Evolutionary conservation across 2,113 vertebrate genomes (phyloP), one percentile per base, ranked within the genome.

Genomic region (Corythornis madagascariensis): DNA sequence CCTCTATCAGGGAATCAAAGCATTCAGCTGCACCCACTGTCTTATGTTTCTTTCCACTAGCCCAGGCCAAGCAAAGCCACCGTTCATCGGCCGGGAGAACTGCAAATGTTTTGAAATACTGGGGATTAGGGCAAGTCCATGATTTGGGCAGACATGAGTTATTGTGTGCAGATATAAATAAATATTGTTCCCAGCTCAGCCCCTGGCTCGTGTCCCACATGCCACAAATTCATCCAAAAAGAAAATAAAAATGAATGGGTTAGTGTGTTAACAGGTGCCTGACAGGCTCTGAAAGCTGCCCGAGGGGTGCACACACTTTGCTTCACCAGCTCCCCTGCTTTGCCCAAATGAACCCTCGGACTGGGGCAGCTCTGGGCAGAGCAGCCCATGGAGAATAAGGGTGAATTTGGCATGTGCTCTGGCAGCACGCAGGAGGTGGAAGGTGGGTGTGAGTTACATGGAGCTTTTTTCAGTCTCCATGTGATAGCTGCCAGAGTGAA

Each of bases 161-260:
- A 97, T 95, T 97, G 91, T 97, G 95, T 89, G 88, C 64, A 96
- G 96, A 96, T 97, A 97, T 93, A 98, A 98, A 98, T 97, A 98
- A 98, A 98, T 96, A 97, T 97, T 97, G 96, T 70, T 97, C 90
- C 91, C 95, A 75, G 78, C 48, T 94, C 93, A 86, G 92, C 78
- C 55, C 92, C 95, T 97, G 95, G 97, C 96, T 82, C 9, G 18
- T 90, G 79, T 84, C 95, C 93, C 82, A 70, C 16, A 13, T 40
- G 67, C 94, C 89, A 93, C 47, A 53, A 80, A 95, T 96, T 89
- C 93, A 88, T 86, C 71, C 83, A 56, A 78, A 40, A 95, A 90
- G 91, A 98, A 90, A 98, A 97, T 94, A 78, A 40, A 95, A 90
- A 92, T 98, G 91, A 98, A 97, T 94, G 96, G 96, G 92, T 76